Percentiles rank a stretch among this genome's conserved stretches.
phyloP scores from a whole-genome alignment of 2,113 vertebrate genomes.

The Epinephelus cyanopodus region DNA sequence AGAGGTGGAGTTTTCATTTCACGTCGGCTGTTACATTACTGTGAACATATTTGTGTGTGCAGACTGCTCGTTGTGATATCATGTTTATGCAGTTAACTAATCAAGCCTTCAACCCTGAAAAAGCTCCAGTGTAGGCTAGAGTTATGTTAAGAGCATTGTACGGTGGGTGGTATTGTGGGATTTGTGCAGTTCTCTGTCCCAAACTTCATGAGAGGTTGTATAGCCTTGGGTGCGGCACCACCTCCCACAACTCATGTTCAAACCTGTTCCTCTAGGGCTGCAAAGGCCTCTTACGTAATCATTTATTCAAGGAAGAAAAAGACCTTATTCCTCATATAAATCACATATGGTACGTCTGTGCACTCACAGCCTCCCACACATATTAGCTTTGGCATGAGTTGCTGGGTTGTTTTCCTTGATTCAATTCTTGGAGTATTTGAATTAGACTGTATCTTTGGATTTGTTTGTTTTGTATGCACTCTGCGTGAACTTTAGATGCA shows the following conservation, averaged over 20 bases:
- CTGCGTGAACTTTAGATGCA: not conserved
- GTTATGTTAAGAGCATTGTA: not conserved
- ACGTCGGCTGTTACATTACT: not conserved
- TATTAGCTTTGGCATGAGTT: not conserved
- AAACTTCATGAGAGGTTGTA: slow-evolving; percentile 3
- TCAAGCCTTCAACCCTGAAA: slow-evolving; percentile 9
- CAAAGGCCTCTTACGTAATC: slow-evolving; percentile 20
- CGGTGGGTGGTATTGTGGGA: slow-evolving; percentile 22
- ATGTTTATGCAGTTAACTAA: not conserved
- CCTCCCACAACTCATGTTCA: slow-evolving; percentile 54
- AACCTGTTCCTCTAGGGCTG: slow-evolving; percentile 50
- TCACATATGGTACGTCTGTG: not conserved
- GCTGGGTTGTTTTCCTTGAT: not conserved
- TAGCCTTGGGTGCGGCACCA: slow-evolving; percentile 50
- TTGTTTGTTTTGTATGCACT: not conserved
- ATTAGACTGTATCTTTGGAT: not conserved
- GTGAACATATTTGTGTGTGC: slow-evolving; percentile 2
- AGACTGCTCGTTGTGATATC: not conserved
- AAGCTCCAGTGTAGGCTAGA: not conserved
- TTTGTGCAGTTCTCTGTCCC: slow-evolving; percentile 28
- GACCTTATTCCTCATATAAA: not conserved
- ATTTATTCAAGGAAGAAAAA: slow-evolving; percentile 4
- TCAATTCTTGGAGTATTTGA: not conserved
- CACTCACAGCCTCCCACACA: not conserved
- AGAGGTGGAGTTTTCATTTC: not conserved